Evolutionary conservation across 2,113 vertebrate species (phyloP), one percentile per base, ranked within the genome.

Genomic region (Melanerpes formicivorus): DNA sequence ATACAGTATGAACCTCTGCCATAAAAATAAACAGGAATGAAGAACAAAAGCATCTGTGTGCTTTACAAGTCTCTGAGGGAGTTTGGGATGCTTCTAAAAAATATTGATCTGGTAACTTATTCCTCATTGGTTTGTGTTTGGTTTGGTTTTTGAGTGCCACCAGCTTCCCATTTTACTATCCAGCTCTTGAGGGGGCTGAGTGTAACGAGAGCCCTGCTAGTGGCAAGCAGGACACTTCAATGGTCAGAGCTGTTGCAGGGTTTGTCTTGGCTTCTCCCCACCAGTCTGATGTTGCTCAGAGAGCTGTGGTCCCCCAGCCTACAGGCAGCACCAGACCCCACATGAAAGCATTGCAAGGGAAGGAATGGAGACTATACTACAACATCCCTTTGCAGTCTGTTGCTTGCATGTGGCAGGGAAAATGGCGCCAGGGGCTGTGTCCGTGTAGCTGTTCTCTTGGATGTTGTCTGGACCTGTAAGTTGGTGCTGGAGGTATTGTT

Each of bases 21-120:
- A 32, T 80, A 37, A 69, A 94, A 95, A 87, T 82, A 90, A 92
- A 92, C 0, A 4, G 74, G 67, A 78, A n/a, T 17, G 27, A 90
- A 83, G 80, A 94, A 90, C 89, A 95, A 88, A 90, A 92, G 64
- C 70, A 65, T 87, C 69, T 16, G 14, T 84, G 77, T n/a, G 29
- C 91, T 55, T 89, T 88, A 69, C 84, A 80, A 52, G 82, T 89
- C 90, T 88, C 86, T 32, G n/a, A 87, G 88, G 92, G 87, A 85
- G 55, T 72, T 84, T 42, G 77, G 40, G 64, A 83, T 83, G 86
- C 63, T 84, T 88, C 84, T 88, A 67, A 96, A 96, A 90, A 84
- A 90, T 87, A 87, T 84, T 88, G 71, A 65, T 67, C 46, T 74
- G 32, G 55, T 93, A 80, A 46, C 73, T 94, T 74, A 58, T 59